Evolutionary conservation across 2,888 invertebrate genomes (phyloP), one percentile per base, ranked within the genome.

Genomic region (Himalopsyche japonica): DNA sequence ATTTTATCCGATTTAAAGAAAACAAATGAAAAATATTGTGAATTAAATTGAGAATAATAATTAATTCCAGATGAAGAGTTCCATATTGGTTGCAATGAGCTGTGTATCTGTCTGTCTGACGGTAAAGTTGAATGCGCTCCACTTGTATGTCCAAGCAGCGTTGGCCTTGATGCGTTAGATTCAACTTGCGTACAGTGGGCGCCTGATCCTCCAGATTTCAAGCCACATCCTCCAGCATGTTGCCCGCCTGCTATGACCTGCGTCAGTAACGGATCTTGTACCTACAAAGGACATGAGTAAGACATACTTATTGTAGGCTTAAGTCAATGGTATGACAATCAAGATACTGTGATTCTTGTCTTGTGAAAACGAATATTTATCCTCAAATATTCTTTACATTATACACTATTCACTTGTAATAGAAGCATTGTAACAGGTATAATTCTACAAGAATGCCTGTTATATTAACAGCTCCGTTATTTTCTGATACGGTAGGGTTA

Each of bases 161-260:
- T 96, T 86, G 97, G 97, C 0, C 91, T 97, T n/a, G 97, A 97
- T 89, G 94, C 97, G 8, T 90, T 97, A 77, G 96, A 97, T 88
- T 95, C 97, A 0, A 94, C 95, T 85, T 98, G 98, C 89, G 92
- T 97, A 10, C 94, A 95, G 87, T 98, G 98, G 98, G 97, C 97
- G 85, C 95, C 96, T 0, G 95, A 94, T 30, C 97, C 97, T 0
- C 93, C 95, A 0, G 92, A 94, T 88, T 95, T 95, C 87, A 91
- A 92, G 0, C 94, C 96, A 0, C 92, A 92, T 57, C 94, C 96
- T 0, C 97, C 97, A 0, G 94, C 95, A 88, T 97, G 97, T 89
- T 97, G 97, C 88, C 96, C 97, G 0, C 93, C 96, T 87, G 93
- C 95, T 86, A 94, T 97, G 85, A 93, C 93, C 48, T 97, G 97